Evolutionary conservation across 1,140 invertebrate species (phyloP).

Genomic region (Pinna nobilis): DNA sequence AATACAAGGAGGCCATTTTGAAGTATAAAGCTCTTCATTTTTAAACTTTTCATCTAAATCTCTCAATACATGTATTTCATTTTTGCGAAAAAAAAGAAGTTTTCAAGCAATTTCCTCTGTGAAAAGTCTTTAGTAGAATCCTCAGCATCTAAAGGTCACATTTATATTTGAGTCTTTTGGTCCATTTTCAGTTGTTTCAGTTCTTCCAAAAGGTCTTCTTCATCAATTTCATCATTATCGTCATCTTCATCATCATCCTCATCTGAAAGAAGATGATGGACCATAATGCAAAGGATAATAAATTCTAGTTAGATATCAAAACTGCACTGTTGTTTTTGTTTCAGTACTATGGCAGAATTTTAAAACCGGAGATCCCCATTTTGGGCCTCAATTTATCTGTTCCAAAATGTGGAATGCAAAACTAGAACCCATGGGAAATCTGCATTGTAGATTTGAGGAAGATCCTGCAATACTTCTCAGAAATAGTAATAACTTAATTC

Average conservation of each 20-base stretch:
- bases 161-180: not conserved
- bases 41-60: no score
- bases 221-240: slow-evolving; percentile 46
- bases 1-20: no score
- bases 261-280: no score
- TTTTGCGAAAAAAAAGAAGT: no score
- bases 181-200: slow-evolving; percentile 33
- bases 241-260: slow-evolving; percentile 34
- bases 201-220: slow-evolving; percentile 46
- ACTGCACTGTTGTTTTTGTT: not conserved
- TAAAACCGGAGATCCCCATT: not conserved
- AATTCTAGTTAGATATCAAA: not conserved
- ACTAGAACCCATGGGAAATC: not conserved
- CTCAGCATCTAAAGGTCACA: not conserved
- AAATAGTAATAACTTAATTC: not conserved
- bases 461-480: not conserved
- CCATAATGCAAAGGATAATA: not conserved
- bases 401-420: not conserved
- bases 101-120: no score
- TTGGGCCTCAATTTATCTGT: not conserved
- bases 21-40: no score
- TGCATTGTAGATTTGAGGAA: not conserved
- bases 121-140: no score
- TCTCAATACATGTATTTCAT: no score
- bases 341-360: not conserved